A percentile compares a stretch with the other conserved stretches of the same genome.
phyloP scores from a whole-genome alignment of 2,888 invertebrate genomes.

The Caenorhabditis zanzibari region DNA sequence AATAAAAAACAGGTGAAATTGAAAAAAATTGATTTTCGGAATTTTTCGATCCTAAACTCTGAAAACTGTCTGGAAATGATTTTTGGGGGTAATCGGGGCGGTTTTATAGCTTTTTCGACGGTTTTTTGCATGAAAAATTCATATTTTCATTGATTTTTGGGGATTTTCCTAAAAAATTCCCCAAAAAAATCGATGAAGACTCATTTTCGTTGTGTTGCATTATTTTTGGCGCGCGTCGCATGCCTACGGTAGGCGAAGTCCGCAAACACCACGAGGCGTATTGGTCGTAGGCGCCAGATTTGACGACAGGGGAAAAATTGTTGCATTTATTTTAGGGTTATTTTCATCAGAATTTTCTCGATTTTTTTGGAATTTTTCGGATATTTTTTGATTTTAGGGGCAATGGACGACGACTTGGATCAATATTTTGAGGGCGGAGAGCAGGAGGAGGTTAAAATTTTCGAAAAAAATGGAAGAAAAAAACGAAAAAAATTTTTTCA shows the following conservation, averaged over 20 bases:
- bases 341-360: neutral
- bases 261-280: constrained; percentile 27
- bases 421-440: constrained; percentile 27
- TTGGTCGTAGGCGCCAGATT: constrained; percentile 1
- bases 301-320: too few relatives aligned
- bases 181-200: neutral
- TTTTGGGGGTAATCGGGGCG: neutral
- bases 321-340: neutral
- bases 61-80: neutral
- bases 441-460: constrained; percentile 1
- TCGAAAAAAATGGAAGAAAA: neutral
- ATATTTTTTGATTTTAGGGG: neutral
- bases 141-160: neutral
- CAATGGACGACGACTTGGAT: constrained; percentile 55
- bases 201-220: constrained; percentile 31
- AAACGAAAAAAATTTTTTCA: constrained; percentile 18
- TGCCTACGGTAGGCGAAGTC: constrained; percentile 25
- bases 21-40: constrained; percentile 20
- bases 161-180: neutral
- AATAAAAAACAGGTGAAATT: constrained; percentile 1
- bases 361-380: neutral
- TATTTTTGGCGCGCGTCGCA: constrained; percentile 47
- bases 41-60: neutral
- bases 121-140: neutral
- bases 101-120: neutral